phyloP scores from a whole-genome alignment of 2,888 invertebrate species.

The Clanis bilineata region DNA sequence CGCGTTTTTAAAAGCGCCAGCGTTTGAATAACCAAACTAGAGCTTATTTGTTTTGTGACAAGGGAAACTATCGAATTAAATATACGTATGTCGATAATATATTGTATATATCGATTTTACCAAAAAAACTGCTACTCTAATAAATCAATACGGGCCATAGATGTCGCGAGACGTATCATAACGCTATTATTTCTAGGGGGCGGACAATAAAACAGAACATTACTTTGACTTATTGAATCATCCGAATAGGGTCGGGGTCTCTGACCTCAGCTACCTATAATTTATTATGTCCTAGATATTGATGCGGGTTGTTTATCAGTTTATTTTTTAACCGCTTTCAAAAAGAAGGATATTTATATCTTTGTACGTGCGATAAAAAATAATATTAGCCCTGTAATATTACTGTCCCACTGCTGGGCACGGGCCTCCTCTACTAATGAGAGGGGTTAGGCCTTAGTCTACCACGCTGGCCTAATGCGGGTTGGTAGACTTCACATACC shows the following conservation, averaged over 20 bases:
- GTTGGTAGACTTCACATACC: too few species aligned
- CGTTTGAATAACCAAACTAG: too few species aligned
- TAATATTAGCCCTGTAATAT: too few species aligned
- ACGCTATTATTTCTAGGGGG: conserved; percentile 36
- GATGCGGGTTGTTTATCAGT: neutral
- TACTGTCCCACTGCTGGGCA: too few species aligned
- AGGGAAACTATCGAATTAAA: too few species aligned
- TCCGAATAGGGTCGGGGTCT: conserved; percentile 34
- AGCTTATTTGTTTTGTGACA: too few species aligned
- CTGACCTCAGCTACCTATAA: conserved; percentile 20
- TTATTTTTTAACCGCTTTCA: neutral
- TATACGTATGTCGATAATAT: neutral
- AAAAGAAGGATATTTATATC: too few species aligned
- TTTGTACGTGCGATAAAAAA: too few species aligned
- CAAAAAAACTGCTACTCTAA: neutral
- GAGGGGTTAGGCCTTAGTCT: too few species aligned
- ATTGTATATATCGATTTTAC: neutral
- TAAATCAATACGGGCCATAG: conserved; percentile 26
- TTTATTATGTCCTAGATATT: conserved; percentile 1
- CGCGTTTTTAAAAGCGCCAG: too few species aligned
- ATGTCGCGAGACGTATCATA: conserved; percentile 32
- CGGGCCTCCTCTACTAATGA: too few species aligned
- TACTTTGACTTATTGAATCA: conserved; percentile 44
- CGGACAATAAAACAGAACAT: conserved; percentile 44
- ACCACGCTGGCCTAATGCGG: too few species aligned